phyloP scores from a whole-genome alignment of 2,797 vertebrate genomes.

The Syndactyla subalaris region DNA sequence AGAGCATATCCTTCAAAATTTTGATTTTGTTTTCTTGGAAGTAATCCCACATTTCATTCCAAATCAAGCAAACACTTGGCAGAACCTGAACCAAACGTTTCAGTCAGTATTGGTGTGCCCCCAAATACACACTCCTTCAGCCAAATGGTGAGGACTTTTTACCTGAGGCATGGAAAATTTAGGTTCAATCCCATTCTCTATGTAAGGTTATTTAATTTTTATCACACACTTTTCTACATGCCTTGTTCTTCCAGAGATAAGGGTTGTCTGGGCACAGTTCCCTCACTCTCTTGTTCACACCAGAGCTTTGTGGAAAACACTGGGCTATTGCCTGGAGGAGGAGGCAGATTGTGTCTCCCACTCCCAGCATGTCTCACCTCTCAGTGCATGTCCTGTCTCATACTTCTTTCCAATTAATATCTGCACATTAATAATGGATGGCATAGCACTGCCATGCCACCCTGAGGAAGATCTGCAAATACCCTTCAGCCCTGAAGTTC shows the following conservation, averaged over 20 bases:
- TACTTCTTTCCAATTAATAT: neutral
- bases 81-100: slow-evolving; percentile 3
- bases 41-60: neutral
- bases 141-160: neutral
- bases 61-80: slow-evolving; percentile 31
- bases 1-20: neutral
- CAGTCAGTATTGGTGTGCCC: neutral
- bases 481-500: neutral
- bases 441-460: neutral
- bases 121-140: neutral
- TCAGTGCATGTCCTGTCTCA: neutral
- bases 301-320: neutral
- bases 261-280: neutral
- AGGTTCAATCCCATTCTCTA: neutral
- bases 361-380: neutral
- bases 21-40: slow-evolving; percentile 10
- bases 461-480: neutral
- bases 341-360: neutral
- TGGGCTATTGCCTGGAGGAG: neutral
- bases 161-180: neutral
- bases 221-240: neutral
- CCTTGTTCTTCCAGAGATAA: neutral
- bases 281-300: neutral
- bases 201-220: neutral
- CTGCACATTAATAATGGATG: neutral